Conservation (phyloP, 2,888 invertebrate species). For the Ophraella communa region DNA sequence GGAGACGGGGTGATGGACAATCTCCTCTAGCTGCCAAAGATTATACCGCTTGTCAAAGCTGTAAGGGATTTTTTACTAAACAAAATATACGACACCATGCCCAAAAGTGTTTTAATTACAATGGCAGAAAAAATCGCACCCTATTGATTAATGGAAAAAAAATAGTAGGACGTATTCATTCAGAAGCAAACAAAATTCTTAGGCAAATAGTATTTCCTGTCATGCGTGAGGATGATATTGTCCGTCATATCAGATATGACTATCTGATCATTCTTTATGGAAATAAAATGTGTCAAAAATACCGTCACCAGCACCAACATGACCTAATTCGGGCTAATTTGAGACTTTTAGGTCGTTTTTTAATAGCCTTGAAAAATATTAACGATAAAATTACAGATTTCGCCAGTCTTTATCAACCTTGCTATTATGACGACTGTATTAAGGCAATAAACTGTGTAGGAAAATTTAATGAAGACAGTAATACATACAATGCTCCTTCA, state of each 20-base stretch:
- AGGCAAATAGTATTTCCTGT: slow-evolving; percentile 22
- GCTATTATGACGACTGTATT: slow-evolving; percentile 27
- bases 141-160: no score
- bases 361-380: slow-evolving; percentile 15
- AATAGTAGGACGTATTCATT: no score
- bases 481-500: slow-evolving; percentile 25
- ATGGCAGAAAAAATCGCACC: no score
- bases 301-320: slow-evolving; percentile 29
- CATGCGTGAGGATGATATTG: slow-evolving; percentile 14
- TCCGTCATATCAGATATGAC: slow-evolving; percentile 9
- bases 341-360: slow-evolving; percentile 34
- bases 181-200: no score
- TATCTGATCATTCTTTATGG: slow-evolving; percentile 7
- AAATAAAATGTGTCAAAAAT: slow-evolving; percentile 24
- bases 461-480: slow-evolving; percentile 19
- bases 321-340: slow-evolving; percentile 37
- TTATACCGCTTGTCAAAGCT: no score
- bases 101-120: no score
- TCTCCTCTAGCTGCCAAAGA: no score
- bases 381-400: slow-evolving; percentile 30
- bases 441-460: slow-evolving; percentile 34
- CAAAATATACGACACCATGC: no score
- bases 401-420: slow-evolving; percentile 35
- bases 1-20: no score
- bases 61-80: no score